A percentile compares a stretch with the other conserved stretches of the same genome.
These are phyloP conservation scores for Protodeltote pygarga DNA, from an alignment of 2,888 invertebrate genomes.

Conservation along the genomic window DNA sequence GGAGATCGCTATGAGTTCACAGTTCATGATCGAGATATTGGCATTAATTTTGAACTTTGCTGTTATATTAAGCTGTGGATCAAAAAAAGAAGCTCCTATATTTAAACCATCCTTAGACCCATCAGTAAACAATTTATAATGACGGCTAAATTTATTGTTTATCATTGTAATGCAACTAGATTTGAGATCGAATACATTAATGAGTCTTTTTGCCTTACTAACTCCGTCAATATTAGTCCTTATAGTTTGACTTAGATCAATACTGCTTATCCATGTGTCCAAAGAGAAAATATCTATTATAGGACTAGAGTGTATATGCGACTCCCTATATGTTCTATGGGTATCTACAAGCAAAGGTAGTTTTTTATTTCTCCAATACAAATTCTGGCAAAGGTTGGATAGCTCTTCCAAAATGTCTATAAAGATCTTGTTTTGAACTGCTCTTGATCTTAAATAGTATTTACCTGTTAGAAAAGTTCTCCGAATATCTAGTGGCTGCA, in stretches of 20 bases:
- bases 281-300: background rate
- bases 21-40: conserved; percentile 3
- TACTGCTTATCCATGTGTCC: conserved; percentile 3
- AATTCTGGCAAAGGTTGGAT: background rate
- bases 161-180: background rate
- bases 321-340: background rate
- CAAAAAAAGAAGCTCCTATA: conserved; percentile 5
- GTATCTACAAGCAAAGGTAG: background rate
- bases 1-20: conserved; percentile 8
- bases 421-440: background rate
- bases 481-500: background rate
- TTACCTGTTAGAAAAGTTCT: background rate
- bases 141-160: background rate
- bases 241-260: background rate
- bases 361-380: background rate
- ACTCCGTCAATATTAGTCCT: background rate
- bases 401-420: background rate
- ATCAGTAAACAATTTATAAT: conserved; percentile 9
- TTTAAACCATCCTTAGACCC: background rate
- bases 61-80: background rate
- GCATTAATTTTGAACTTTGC: conserved; percentile 1
- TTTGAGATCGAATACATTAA: background rate
- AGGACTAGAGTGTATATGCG: background rate
- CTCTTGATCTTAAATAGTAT: background rate
- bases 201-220: background rate